Evolutionary conservation across 2,888 invertebrate genomes (phyloP).

Genomic region (Thumatha senex): DNA sequence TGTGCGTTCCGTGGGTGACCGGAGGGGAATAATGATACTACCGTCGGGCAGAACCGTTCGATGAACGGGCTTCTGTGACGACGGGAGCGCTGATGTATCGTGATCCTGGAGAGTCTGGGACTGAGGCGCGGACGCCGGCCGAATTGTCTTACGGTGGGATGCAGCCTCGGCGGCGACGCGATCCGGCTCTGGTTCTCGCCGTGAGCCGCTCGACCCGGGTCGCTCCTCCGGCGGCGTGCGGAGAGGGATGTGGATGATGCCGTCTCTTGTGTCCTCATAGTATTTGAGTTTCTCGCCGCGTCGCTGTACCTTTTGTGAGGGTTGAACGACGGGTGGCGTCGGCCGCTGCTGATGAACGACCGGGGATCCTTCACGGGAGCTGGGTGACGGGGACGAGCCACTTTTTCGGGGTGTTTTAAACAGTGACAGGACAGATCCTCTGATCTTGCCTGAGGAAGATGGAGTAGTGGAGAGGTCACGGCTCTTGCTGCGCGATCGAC

Average conservation of each 20-base stretch:
- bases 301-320: conserved; percentile 28
- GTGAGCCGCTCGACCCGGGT: conserved; percentile 45
- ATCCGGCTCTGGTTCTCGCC: conserved; percentile 31
- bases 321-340: conserved; percentile 39
- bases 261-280: conserved; percentile 86
- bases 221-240: conserved; percentile 89
- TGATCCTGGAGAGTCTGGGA: conserved; percentile 51
- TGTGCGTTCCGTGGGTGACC: conserved; percentile 70
- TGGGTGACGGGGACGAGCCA: conserved; percentile 60
- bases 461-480: conserved; percentile 85
- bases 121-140: conserved; percentile 43
- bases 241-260: conserved; percentile 88
- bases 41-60: conserved; percentile 81
- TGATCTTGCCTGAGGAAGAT: conserved; percentile 81
- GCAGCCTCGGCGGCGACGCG: conserved; percentile 12
- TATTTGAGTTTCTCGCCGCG: conserved; percentile 75
- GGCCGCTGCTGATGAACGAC: conserved; percentile 50
- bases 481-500: conserved; percentile 86
- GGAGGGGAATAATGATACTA: conserved; percentile 82
- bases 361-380: conserved; percentile 65
- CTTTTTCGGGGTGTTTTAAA: conserved; percentile 83
- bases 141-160: conserved; percentile 40
- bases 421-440: conserved; percentile 86
- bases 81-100: conserved; percentile 51
- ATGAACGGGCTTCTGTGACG: conserved; percentile 58